phyloP scores from a whole-genome alignment of 2,797 vertebrate species.

The Pristis pectinata region DNA sequence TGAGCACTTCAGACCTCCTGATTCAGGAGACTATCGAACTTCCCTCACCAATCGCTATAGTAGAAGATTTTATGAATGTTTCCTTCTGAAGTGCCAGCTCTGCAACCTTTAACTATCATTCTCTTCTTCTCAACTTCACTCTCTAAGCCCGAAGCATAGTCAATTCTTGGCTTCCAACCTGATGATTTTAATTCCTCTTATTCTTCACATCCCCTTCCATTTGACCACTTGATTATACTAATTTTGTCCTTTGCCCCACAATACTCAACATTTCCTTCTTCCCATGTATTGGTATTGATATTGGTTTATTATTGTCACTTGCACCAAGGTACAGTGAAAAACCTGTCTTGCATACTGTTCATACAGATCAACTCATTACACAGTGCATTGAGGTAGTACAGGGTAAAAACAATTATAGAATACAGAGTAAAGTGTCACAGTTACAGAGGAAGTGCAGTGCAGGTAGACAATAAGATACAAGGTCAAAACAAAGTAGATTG shows the following conservation, averaged over 20 bases:
- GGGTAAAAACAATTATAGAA: too few relatives aligned
- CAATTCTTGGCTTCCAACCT: not conserved
- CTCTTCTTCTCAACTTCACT: not conserved
- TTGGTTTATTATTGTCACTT: too few relatives aligned
- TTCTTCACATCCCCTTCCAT: not conserved
- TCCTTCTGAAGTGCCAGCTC: not conserved
- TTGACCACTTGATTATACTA: not conserved
- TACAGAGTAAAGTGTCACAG: too few relatives aligned
- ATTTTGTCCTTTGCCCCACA: not conserved
- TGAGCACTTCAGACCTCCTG: not conserved
- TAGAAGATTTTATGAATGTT: not conserved
- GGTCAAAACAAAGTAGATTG: too few relatives aligned
- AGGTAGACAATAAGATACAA: too few relatives aligned
- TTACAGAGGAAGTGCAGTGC: too few relatives aligned
- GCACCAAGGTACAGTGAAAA: too few relatives aligned
- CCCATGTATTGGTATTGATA: too few relatives aligned
- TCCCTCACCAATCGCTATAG: not conserved
- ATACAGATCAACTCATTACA: too few relatives aligned
- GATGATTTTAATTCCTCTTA: not conserved
- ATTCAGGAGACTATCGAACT: not conserved
- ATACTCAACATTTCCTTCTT: not conserved
- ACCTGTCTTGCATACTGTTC: too few relatives aligned
- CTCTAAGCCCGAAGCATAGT: too few relatives aligned
- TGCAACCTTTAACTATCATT: not conserved
- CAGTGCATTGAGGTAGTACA: too few relatives aligned